These are phyloP conservation scores for Nymphicus hollandicus DNA, from an alignment of 2,113 vertebrate genomes.

Conservation along the genomic window DNA sequence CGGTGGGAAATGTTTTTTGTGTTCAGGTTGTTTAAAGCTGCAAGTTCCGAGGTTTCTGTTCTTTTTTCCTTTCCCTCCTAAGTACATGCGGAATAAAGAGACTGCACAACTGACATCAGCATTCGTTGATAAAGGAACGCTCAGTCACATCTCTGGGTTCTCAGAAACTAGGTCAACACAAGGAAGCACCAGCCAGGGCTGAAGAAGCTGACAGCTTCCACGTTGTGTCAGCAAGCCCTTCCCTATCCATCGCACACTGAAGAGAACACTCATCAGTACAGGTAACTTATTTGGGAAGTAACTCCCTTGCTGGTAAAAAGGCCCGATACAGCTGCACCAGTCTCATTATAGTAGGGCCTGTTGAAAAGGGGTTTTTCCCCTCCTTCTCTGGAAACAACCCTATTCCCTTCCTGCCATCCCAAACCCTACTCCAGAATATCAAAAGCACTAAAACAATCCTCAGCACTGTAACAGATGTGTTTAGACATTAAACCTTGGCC, in stretches of 20 bases:
- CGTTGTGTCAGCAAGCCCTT: not conserved
- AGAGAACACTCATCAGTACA: not conserved
- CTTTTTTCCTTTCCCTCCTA: not conserved
- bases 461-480: not conserved
- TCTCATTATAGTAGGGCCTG: not conserved
- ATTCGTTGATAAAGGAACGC: not conserved
- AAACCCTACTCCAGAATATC: not conserved
- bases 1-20: not conserved
- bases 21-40: not conserved
- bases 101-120: not conserved
- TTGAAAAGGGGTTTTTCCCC: not conserved
- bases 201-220: not conserved
- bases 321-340: not conserved
- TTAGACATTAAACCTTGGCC: not conserved
- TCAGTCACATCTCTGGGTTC: not conserved
- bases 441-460: not conserved
- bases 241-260: accelerated
- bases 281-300: not conserved
- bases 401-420: accelerated
- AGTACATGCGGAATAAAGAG: not conserved
- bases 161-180: constrained; percentile 22
- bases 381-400: not conserved
- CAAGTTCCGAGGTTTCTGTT: not conserved
- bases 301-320: not conserved
- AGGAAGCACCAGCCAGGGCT: not conserved